Base-by-base conservation (phyloP, 2,888 invertebrate species). In the Helicoverpa assulta region DNA sequence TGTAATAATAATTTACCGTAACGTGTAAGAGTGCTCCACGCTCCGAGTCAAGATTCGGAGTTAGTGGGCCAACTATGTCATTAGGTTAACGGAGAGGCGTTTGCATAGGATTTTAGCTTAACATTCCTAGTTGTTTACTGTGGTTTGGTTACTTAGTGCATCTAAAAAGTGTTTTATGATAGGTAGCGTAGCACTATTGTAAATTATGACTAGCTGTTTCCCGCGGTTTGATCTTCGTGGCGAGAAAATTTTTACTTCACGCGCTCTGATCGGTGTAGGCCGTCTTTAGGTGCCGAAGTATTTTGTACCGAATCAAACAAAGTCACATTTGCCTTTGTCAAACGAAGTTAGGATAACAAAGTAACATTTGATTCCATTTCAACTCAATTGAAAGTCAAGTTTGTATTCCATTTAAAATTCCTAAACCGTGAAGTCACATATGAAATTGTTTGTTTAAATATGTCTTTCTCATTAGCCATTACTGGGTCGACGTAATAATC, bases 1-100 rank as follows among this genome's bases (percentile, higher is more conserved):
- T 86, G 88, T 90, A 88, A 89, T 87, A 86, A 89, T 88, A 89
- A 89, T 91, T 89, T 93, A 94, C 94, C 93, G 94, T 94, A 94
- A 93, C 85, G 85, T 84, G 90, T 91, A 91, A 92, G 89, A 93
- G 90, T 89, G 88, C 82, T 89, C 81, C 83, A 86, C 82, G 87
- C 86, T 87, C 81, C 70, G 77, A 87, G 84, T 86, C 85, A 83
- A 90, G 89, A 90, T 91, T 90, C 79, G 82, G 81, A 91, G 90
- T 91, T 90, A 91, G 91, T 93, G 86, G 90, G 92, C 87, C 92
- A 94, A 91, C 91, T 91, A 92, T 92, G 92, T 92, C 92, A 92
- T 93, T 93, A 90, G 92, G 94, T 92, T 94, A 94, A 92, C 93
- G 92, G 92, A 89, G 87, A 91, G 81, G 61, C 89, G 89, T 93